These are phyloP conservation scores for Odocoileus hemionus DNA, from an alignment of 2,113 vertebrate species.

Conservation along the genomic window DNA sequence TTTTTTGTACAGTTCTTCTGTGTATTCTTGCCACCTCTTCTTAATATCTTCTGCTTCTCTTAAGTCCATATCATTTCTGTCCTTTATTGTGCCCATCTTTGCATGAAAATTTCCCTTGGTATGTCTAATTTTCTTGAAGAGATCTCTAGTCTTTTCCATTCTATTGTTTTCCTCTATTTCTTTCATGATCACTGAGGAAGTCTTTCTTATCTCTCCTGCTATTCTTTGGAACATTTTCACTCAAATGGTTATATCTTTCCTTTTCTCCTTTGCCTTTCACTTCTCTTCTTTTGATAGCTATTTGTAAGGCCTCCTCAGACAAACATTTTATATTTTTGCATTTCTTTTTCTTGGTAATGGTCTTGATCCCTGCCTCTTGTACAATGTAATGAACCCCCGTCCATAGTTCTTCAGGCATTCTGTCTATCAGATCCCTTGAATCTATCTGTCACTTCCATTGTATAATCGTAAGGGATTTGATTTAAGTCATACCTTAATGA, in stretches of 20 bases:
- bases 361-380: neutral
- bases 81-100: neutral
- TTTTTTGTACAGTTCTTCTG: neutral
- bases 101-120: neutral
- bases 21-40: neutral
- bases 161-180: neutral
- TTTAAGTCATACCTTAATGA: neutral
- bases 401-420: neutral
- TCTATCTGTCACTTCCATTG: neutral
- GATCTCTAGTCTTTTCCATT: neutral
- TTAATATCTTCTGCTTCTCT: neutral
- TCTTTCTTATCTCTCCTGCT: neutral
- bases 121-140: neutral
- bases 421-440: neutral
- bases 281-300: neutral
- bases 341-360: neutral
- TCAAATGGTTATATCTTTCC: neutral
- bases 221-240: neutral
- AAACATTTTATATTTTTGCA: neutral
- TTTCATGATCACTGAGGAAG: neutral
- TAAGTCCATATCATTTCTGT: neutral
- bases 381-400: neutral
- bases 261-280: neutral
- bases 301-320: neutral
- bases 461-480: neutral